Evolutionary conservation across 2,113 vertebrate genomes (phyloP).

Genomic region (Tiliqua scincoides): DNA sequence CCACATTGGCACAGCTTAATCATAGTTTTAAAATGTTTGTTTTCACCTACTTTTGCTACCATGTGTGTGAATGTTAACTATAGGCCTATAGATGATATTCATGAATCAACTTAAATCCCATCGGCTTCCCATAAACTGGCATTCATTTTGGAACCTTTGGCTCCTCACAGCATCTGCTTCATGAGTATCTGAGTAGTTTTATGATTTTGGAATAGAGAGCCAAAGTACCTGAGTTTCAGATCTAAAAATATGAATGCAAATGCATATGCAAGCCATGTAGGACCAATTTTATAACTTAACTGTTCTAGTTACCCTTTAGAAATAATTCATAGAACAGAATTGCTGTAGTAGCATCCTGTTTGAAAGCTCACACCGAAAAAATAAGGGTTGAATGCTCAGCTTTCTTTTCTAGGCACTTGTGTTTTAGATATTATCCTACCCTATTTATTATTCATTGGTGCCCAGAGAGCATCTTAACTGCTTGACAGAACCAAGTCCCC

Average conservation of each 20-base stretch:
- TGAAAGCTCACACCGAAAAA: neutral
- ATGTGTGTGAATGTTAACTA: too few species aligned
- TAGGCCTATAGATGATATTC: too few species aligned
- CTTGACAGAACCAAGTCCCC: neutral
- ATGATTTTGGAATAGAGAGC: neutral
- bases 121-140: neutral
- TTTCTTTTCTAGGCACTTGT: neutral
- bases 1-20: too few species aligned
- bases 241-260: neutral
- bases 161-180: neutral
- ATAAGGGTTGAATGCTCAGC: neutral
- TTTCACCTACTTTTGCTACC: too few species aligned
- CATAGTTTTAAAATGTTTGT: too few species aligned
- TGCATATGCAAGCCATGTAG: neutral
- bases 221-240: neutral
- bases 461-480: neutral
- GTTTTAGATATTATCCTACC: neutral
- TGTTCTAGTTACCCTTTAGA: neutral
- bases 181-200: neutral
- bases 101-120: neutral
- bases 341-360: neutral
- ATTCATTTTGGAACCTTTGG: neutral
- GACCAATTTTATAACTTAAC: neutral
- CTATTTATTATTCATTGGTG: constrained; percentile 2
- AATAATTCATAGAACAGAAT: neutral